These are phyloP conservation scores for Edolisoma coerulescens DNA, from an alignment of 2,113 vertebrate species.

Conservation along the genomic window DNA sequence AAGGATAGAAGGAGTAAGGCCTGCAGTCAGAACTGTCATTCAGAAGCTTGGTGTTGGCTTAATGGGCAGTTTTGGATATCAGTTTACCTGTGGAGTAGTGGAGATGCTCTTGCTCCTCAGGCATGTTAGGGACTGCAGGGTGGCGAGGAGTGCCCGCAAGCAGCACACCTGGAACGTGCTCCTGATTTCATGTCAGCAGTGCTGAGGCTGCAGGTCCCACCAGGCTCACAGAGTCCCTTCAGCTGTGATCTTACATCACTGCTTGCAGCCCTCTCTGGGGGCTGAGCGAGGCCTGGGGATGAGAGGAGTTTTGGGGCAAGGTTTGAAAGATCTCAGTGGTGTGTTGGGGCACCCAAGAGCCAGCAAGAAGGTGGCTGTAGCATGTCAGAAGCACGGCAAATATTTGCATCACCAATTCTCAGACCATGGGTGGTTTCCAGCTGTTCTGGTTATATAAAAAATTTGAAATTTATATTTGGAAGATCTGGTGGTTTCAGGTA, in stretches of 20 bases:
- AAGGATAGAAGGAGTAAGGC: not conserved
- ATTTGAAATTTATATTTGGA: not conserved
- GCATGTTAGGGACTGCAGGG: not conserved
- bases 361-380: not conserved
- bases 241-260: not conserved
- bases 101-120: not conserved
- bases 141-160: not conserved
- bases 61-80: not conserved
- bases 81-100: not conserved
- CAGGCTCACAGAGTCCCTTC: not conserved
- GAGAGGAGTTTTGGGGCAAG: not conserved
- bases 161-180: rapidly evolving
- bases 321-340: not conserved
- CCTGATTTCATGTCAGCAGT: rapidly evolving
- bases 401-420: not conserved
- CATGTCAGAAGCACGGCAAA: too few relatives aligned
- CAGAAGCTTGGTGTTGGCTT: not conserved
- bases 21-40: not conserved
- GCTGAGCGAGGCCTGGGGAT: not conserved
- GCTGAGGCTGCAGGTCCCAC: not conserved
- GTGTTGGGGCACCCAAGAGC: not conserved
- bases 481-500: not conserved
- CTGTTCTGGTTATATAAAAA: not conserved
- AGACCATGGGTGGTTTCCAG: not conserved
- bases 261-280: not conserved